These are phyloP conservation scores for Hyperoplus immaculatus DNA, from an alignment of 2,797 vertebrate species.

Conservation along the genomic window DNA sequence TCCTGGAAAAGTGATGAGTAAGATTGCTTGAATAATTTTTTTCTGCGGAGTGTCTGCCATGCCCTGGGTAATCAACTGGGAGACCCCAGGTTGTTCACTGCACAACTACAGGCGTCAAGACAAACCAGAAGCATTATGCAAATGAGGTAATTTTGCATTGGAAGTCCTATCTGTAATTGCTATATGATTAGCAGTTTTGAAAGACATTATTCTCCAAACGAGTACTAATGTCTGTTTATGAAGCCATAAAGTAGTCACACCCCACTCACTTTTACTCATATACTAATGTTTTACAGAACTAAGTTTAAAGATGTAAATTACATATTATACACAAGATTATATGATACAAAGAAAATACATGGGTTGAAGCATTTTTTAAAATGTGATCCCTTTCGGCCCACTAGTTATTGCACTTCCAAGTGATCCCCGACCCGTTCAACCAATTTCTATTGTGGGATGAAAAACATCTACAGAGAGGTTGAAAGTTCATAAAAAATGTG, in stretches of 20 bases:
- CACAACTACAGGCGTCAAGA: constrained; percentile 21
- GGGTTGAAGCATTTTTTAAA: neutral
- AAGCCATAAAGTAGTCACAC: neutral
- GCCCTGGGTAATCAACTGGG: constrained; percentile 54
- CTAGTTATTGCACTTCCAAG: neutral
- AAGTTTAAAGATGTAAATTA: neutral
- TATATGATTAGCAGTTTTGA: constrained; percentile 29
- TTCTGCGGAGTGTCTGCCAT: constrained; percentile 23
- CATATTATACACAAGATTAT: neutral
- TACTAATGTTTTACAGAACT: neutral
- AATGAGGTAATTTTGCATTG: constrained; percentile 38
- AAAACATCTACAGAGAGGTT: neutral
- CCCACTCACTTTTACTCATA: neutral
- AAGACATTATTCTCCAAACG: constrained; percentile 19
- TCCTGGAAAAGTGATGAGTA: constrained; percentile 58
- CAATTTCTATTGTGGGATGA: neutral
- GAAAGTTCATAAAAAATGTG: neutral
- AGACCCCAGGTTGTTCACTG: constrained; percentile 38
- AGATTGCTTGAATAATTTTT: constrained; percentile 55
- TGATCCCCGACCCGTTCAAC: neutral
- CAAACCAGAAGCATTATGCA: constrained; percentile 42
- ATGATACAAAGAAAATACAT: neutral
- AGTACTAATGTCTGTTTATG: constrained; percentile 30
- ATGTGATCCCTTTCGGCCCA: no score
- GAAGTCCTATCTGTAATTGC: constrained; percentile 51